Conservation (phyloP, 2,797 vertebrate species). For the Lacerta viridis region DNA sequence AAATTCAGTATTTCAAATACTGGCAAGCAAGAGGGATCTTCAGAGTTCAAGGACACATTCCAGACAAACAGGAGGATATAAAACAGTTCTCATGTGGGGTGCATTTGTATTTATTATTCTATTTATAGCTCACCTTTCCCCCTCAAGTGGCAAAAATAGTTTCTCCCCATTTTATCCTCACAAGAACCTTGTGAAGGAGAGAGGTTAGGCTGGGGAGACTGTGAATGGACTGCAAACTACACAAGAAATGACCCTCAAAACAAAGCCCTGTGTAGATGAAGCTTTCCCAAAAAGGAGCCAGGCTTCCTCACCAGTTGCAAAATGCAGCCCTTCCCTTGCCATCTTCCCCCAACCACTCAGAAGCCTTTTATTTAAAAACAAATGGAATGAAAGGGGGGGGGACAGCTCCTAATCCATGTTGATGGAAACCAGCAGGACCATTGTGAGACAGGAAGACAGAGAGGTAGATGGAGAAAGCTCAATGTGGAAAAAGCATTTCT, state of each 20-base stretch:
- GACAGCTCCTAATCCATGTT: constrained; percentile 12
- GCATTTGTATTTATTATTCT: no score
- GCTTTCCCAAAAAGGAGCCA: constrained; percentile 11
- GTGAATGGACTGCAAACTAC: no score
- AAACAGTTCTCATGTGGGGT: no score
- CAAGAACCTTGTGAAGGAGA: constrained; percentile 6
- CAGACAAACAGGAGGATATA: no score
- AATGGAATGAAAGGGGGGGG: constrained; percentile 2
- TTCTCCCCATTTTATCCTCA: no score
- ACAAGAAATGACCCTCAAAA: background rate
- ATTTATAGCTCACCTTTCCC: no score
- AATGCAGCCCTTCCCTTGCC: background rate
- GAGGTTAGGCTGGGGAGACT: background rate
- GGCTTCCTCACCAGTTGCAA: background rate
- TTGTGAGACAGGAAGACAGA: constrained; percentile 13
- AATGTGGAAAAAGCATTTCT: background rate
- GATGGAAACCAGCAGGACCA: constrained; percentile 11
- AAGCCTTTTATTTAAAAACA: constrained; percentile 34
- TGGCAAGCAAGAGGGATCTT: no score
- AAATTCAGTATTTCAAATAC: no score
- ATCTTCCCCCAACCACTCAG: constrained; percentile 24
- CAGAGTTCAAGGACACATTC: no score
- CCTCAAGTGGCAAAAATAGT: background rate
- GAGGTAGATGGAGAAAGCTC: background rate
- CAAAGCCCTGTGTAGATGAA: background rate